phyloP scores from a whole-genome alignment of 2,113 vertebrate species.

The Cygnus atratus region DNA sequence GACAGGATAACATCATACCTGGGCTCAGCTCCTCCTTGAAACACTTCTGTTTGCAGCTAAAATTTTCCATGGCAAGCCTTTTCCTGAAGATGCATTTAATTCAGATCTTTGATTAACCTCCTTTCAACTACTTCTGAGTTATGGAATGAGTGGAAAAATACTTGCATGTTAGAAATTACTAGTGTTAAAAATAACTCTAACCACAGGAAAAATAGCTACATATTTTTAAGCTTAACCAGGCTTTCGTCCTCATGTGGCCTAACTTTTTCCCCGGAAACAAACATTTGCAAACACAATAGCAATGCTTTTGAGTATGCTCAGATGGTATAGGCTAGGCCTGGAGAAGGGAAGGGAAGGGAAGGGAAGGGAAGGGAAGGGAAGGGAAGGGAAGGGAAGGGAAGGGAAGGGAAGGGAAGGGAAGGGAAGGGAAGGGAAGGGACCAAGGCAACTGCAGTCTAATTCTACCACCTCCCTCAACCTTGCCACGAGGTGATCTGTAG shows the following conservation, averaged over 20 bases:
- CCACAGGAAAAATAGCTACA: not conserved
- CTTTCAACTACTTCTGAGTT: not conserved
- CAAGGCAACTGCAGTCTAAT: not conserved
- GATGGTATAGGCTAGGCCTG: too few species aligned
- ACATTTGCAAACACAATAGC: not conserved
- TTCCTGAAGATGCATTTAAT: not conserved
- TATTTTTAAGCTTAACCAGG: not conserved
- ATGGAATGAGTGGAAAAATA: not conserved
- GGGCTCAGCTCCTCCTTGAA: not conserved
- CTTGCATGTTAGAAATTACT: not conserved
- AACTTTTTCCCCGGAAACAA: not conserved
- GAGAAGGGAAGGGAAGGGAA: not conserved
- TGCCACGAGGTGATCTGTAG: not conserved
- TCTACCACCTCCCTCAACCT: not conserved
- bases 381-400: too few species aligned
- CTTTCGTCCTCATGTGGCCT: not conserved
- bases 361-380: not conserved
- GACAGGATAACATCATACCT: rapidly evolving
- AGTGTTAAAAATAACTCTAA: not conserved
- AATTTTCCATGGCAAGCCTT: not conserved
- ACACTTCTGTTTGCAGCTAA: not conserved
- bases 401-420: not conserved
- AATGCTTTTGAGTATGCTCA: not conserved
- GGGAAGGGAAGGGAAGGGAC: not conserved
- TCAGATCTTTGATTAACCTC: not conserved